Conservation (phyloP, 2,888 invertebrate genomes). For the Trichopria drosophilae region DNA sequence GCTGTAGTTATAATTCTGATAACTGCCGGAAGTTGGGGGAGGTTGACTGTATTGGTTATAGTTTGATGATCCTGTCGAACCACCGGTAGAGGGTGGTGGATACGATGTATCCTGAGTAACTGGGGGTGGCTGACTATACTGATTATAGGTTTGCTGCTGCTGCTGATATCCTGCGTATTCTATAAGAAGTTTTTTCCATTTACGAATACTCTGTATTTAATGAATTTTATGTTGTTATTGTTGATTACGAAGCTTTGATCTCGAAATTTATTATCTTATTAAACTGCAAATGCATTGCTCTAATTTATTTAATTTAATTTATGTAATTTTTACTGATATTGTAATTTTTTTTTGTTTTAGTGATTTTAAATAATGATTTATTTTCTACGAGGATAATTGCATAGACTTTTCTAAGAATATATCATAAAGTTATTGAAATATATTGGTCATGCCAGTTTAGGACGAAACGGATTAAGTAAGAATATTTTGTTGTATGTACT, state of each 20-base stretch:
- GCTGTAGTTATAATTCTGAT: conserved; percentile 45
- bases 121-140: conserved; percentile 48
- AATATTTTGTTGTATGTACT: too few relatives aligned
- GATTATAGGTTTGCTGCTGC: conserved; percentile 49
- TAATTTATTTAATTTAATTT: too few relatives aligned
- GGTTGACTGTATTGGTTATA: conserved; percentile 56
- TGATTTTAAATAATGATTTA: too few relatives aligned
- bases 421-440: too few relatives aligned
- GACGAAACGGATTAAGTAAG: too few relatives aligned
- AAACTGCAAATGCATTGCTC: too few relatives aligned
- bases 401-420: too few relatives aligned
- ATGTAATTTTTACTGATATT: too few relatives aligned
- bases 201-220: background rate
- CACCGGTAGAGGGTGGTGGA: conserved; percentile 51
- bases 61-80: conserved; percentile 16
- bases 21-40: conserved; percentile 51
- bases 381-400: too few relatives aligned
- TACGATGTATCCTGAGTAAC: conserved; percentile 53
- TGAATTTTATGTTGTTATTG: background rate
- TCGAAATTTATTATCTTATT: too few relatives aligned
- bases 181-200: conserved; percentile 31
- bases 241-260: background rate
- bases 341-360: too few relatives aligned
- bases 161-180: conserved; percentile 55
- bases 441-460: too few relatives aligned